A percentile compares a stretch with the other conserved stretches of the same genome.
Evolutionary conservation across 30 jellyfish, hydroid and myxozoan species (phyloP).

Genomic region (Aurelia coerulea): DNA sequence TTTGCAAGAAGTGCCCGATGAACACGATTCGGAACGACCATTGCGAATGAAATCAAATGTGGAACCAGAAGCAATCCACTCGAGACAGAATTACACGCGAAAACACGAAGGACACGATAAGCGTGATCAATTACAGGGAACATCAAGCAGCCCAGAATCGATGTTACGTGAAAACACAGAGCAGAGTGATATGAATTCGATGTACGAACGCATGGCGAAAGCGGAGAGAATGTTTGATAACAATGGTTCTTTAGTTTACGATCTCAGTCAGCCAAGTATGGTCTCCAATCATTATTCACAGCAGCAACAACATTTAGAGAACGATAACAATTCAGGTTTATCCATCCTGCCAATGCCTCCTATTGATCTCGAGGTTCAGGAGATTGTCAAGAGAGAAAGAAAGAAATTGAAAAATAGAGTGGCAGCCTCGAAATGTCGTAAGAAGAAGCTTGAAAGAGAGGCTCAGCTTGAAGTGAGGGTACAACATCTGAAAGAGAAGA

Average conservation of each 20-base stretch:
- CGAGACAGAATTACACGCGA: neutral
- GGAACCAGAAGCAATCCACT: neutral
- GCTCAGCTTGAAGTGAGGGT: constrained; percentile 89
- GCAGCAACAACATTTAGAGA: neutral
- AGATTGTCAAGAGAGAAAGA: constrained; percentile 79
- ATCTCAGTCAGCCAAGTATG: constrained; percentile 50
- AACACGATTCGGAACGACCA: constrained; percentile 28
- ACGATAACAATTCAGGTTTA: constrained; percentile 19
- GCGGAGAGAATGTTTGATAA: constrained; percentile 35
- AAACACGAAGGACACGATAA: neutral
- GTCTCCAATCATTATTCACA: constrained; percentile 40
- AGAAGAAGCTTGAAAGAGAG: constrained; percentile 85
- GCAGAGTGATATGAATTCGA: neutral
- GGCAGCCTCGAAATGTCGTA: constrained; percentile 88
- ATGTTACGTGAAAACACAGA: constrained; percentile 3
- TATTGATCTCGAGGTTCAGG: constrained; percentile 86
- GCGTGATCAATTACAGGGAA: neutral
- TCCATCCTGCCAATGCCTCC: constrained; percentile 79
- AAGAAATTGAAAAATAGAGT: constrained; percentile 78
- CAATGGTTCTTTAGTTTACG: constrained; percentile 14
- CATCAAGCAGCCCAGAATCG: constrained; percentile 40
- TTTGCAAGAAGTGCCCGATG: constrained; percentile 70
- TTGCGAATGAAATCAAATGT: neutral
- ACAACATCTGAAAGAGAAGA: constrained; percentile 70
- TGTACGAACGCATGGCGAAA: constrained; percentile 29